Conservation (phyloP, 2,113 vertebrate genomes). For the Aphelocoma coerulescens region DNA sequence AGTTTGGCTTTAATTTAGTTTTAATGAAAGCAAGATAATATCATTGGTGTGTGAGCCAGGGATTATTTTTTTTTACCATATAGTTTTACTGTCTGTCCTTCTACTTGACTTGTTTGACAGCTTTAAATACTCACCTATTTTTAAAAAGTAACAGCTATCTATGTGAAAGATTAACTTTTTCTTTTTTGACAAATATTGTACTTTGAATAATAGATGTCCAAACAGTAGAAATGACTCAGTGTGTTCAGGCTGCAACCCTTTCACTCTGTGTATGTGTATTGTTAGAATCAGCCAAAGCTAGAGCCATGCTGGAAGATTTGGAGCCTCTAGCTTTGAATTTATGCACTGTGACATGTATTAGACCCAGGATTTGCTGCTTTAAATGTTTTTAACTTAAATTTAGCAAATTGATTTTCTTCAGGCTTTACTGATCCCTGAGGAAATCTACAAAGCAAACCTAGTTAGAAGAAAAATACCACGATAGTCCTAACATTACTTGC, state of each 20-base stretch:
- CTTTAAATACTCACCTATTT: background rate
- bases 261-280: accelerated
- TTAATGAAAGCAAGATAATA: background rate
- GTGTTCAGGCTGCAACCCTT: background rate
- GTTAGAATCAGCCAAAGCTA: background rate
- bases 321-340: background rate
- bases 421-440: background rate
- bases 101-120: background rate
- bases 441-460: background rate
- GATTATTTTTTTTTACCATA: background rate
- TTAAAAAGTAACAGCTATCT: background rate
- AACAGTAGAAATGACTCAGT: background rate
- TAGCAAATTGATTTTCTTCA: background rate
- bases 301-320: background rate
- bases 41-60: background rate
- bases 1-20: background rate
- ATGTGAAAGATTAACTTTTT: background rate
- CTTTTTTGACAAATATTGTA: background rate
- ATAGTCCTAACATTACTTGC: background rate
- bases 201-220: background rate
- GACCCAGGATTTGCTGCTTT: background rate
- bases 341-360: background rate
- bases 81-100: background rate
- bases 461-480: background rate
- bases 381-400: background rate